Evolutionary conservation across 2,113 vertebrate genomes (phyloP).

Genomic region (Alaudala cheleensis): DNA sequence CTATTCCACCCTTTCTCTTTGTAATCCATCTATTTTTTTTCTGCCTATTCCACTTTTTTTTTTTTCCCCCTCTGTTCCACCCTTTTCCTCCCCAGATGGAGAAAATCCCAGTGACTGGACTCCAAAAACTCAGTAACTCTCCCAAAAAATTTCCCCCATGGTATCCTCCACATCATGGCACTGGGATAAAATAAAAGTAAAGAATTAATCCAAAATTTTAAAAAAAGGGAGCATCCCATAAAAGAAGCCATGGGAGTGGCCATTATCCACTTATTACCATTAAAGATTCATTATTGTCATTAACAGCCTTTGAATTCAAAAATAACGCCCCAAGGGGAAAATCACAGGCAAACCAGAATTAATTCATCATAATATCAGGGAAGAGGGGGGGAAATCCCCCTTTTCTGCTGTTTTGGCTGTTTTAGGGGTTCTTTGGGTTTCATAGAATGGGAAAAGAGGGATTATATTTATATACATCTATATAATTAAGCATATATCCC

Average conservation of each 20-base stretch:
- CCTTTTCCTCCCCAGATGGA: neutral
- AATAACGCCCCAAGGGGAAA: neutral
- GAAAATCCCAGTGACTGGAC: rapidly evolving
- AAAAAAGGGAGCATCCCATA: neutral
- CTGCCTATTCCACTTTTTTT: neutral
- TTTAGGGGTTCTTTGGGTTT: neutral
- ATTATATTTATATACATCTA: neutral
- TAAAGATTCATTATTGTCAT: neutral
- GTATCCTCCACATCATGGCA: rapidly evolving
- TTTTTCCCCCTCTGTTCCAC: neutral
- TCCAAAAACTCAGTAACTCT: rapidly evolving
- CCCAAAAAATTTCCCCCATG: rapidly evolving
- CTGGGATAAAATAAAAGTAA: rapidly evolving
- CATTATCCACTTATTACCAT: neutral
- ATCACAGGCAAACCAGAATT: neutral
- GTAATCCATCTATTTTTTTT: neutral
- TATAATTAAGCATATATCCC: rapidly evolving
- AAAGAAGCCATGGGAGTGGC: neutral
- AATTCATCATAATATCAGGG: neutral
- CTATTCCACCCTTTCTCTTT: neutral
- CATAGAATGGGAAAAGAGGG: neutral
- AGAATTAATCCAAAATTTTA: rapidly evolving
- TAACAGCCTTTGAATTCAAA: neutral
- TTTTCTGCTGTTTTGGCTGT: neutral
- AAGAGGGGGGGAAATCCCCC: rapidly evolving